Conservation (phyloP, 2,888 invertebrate genomes). For the Dioctria rufipes region DNA sequence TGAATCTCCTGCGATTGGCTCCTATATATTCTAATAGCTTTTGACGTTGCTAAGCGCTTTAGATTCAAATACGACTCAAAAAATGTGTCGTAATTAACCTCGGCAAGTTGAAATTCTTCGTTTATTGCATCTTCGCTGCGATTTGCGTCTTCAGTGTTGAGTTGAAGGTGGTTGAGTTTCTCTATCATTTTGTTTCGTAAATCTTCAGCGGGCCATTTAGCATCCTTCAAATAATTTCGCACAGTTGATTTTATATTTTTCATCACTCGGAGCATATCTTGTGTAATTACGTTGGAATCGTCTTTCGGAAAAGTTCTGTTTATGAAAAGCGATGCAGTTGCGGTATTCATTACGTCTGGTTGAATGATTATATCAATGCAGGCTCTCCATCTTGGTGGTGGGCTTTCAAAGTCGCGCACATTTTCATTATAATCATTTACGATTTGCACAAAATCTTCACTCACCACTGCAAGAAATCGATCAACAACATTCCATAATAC, state of each 20-base stretch:
- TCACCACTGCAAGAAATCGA: neutral
- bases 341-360: neutral
- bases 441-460: neutral
- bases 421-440: conserved; percentile 9
- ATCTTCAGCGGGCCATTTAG: conserved; percentile 3
- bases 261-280: neutral
- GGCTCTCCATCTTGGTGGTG: neutral
- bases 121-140: neutral
- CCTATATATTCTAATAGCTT: too few species aligned
- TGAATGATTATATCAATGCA: conserved; percentile 13
- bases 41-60: neutral
- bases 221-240: neutral
- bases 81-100: neutral
- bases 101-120: neutral
- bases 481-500: conserved; percentile 14
- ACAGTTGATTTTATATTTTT: conserved; percentile 4
- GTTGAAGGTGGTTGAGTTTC: neutral
- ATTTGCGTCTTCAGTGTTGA: neutral
- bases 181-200: neutral
- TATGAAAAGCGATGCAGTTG: neutral
- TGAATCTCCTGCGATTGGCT: neutral
- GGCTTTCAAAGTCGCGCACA: neutral
- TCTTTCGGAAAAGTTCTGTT: neutral
- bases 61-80: neutral
- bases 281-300: neutral